Percentiles rank a stretch among this genome's conserved stretches.
Evolutionary conservation across 1,140 invertebrate species (phyloP).

Genomic region (Agrilus planipennis): DNA sequence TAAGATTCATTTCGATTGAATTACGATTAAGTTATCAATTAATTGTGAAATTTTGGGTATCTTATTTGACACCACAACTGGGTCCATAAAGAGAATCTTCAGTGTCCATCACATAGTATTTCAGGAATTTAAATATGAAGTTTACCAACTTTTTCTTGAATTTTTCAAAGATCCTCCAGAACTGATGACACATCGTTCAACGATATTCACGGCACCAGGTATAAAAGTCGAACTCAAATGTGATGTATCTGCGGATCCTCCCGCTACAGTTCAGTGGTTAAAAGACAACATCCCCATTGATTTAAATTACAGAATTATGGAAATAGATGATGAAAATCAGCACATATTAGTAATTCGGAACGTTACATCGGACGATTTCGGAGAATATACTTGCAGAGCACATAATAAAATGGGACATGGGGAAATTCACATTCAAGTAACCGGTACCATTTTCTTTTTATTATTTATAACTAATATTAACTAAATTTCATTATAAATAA

Average conservation of each 20-base stretch:
- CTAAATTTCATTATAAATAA: no score
- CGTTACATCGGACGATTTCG: constrained; percentile 58
- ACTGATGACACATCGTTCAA: constrained; percentile 43
- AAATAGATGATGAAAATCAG: constrained; percentile 42
- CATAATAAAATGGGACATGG: constrained; percentile 54
- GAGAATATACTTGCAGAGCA: constrained; percentile 63
- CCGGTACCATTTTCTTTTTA: no score
- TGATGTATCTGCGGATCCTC: constrained; percentile 51
- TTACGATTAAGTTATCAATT: no score
- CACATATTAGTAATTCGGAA: constrained; percentile 56
- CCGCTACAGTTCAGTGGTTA: constrained; percentile 48
- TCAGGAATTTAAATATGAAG: no score
- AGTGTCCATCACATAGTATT: no score
- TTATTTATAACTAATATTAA: no score
- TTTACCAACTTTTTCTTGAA: no score
- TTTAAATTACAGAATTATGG: constrained; percentile 45
- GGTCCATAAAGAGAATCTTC: no score
- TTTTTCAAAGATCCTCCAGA: constrained; percentile 53
- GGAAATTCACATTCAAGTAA: constrained; percentile 30
- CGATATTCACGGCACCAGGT: constrained; percentile 59
- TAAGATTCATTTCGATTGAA: no score
- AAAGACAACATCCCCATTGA: constrained; percentile 42
- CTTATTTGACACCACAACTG: no score
- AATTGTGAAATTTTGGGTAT: no score
- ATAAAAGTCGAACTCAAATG: constrained; percentile 56